These are phyloP conservation scores for Dysdera silvatica DNA, from an alignment of 1,140 invertebrate species.

Conservation along the genomic window DNA sequence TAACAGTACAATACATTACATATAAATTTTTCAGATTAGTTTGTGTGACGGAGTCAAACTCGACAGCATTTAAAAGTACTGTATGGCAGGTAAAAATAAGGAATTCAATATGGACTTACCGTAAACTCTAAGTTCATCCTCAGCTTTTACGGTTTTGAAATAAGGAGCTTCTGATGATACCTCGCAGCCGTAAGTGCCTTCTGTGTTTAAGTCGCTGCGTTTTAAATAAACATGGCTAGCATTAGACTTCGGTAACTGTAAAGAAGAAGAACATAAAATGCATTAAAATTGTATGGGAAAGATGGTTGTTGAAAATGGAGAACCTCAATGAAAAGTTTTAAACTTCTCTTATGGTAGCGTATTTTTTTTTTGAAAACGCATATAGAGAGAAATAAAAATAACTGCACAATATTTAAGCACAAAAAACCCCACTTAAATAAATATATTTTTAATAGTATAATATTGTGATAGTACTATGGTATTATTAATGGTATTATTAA, in stretches of 20 bases:
- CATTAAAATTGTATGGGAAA: too few species aligned
- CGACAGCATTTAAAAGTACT: too few species aligned
- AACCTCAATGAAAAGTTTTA: too few species aligned
- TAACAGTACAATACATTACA: neutral
- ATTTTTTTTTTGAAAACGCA: too few species aligned
- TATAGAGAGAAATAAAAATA: too few species aligned
- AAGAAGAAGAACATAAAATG: neutral
- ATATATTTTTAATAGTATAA: too few species aligned
- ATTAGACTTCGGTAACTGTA: constrained; percentile 32
- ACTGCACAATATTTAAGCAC: too few species aligned
- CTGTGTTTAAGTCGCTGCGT: constrained; percentile 31
- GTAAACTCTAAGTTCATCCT: constrained; percentile 38
- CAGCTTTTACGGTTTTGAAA: constrained; percentile 35
- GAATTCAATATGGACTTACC: constrained; percentile 29
- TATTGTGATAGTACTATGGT: too few species aligned
- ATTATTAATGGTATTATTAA: too few species aligned
- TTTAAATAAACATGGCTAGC: constrained; percentile 33
- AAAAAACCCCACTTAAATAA: too few species aligned
- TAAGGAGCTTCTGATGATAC: constrained; percentile 36
- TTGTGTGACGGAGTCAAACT: neutral
- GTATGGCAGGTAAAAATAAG: neutral
- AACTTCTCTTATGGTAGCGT: too few species aligned
- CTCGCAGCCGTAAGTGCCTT: constrained; percentile 37
- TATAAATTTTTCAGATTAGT: neutral
- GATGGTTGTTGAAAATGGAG: too few species aligned